These are phyloP conservation scores for Protobothrops flavoviridis DNA, from an alignment of 2,113 vertebrate species.

Conservation along the genomic window DNA sequence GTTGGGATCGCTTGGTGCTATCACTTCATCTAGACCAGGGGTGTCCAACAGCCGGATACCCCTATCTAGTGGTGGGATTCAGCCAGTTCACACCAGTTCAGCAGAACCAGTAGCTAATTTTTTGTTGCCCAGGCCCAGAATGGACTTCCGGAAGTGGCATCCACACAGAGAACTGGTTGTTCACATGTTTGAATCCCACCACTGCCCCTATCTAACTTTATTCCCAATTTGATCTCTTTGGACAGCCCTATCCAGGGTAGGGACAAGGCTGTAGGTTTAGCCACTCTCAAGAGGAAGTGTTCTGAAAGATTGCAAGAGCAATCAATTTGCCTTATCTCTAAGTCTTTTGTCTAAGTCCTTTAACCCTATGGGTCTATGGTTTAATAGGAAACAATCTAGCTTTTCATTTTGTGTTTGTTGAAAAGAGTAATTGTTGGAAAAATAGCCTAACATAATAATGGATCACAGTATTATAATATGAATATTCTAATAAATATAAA, in stretches of 20 bases:
- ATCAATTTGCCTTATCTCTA: neutral
- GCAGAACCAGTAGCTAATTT: no score
- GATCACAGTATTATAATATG: neutral
- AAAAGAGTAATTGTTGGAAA: neutral
- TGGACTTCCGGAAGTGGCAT: no score
- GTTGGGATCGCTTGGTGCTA: neutral
- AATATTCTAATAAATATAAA: neutral
- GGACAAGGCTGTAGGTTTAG: neutral
- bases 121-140: no score
- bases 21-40: neutral
- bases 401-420: neutral
- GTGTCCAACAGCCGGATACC: neutral
- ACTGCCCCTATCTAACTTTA: neutral
- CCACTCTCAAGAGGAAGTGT: neutral
- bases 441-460: neutral
- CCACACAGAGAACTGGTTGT: no score
- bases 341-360: neutral
- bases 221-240: neutral
- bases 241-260: neutral
- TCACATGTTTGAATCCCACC: no score
- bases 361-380: neutral
- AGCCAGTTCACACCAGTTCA: no score
- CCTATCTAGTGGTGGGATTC: no score
- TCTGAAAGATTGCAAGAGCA: neutral
- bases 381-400: neutral